These are phyloP conservation scores for Schizotus pectinicornis DNA, from an alignment of 2,888 invertebrate genomes.

Conservation along the genomic window DNA sequence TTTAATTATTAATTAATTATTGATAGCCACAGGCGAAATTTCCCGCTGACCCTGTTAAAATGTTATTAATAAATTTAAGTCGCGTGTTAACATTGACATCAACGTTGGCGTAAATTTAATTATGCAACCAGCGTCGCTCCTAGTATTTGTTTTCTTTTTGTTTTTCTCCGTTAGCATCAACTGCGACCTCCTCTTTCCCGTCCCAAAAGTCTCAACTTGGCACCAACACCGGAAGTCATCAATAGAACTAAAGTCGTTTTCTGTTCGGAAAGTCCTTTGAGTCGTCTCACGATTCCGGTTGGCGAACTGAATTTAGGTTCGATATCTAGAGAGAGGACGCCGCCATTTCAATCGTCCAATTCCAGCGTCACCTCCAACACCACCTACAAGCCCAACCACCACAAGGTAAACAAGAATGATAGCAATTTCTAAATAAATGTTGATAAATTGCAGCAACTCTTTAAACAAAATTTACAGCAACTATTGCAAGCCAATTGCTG, in stretches of 20 bases:
- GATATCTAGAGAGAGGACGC: conserved; percentile 58
- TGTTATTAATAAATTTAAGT: too few species aligned
- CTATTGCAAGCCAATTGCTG: too few species aligned
- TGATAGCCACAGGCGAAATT: too few species aligned
- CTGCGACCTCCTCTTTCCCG: conserved; percentile 38
- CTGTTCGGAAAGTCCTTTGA: conserved; percentile 43
- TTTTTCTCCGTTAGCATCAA: conserved; percentile 37
- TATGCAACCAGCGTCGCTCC: too few species aligned
- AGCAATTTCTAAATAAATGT: too few species aligned
- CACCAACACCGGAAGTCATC: conserved; percentile 49
- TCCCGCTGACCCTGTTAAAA: too few species aligned
- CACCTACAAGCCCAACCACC: neutral
- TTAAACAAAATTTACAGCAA: too few species aligned
- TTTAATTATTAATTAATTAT: too few species aligned
- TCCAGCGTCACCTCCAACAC: conserved; percentile 59
- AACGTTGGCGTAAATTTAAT: too few species aligned
- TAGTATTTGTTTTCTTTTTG: too few species aligned
- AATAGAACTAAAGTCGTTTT: conserved; percentile 42
- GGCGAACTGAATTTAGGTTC: conserved; percentile 54
- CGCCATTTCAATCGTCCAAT: conserved; percentile 60
- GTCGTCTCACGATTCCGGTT: conserved; percentile 52
- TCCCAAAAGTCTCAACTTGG: conserved; percentile 48
- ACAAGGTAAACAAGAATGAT: neutral
- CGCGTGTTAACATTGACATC: too few species aligned
- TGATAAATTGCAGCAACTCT: too few species aligned